A percentile compares a stretch with the other conserved stretches of the same genome.
Evolutionary conservation across 2,113 vertebrate species (phyloP).

Genomic region (Brachypodius melanocephalos): DNA sequence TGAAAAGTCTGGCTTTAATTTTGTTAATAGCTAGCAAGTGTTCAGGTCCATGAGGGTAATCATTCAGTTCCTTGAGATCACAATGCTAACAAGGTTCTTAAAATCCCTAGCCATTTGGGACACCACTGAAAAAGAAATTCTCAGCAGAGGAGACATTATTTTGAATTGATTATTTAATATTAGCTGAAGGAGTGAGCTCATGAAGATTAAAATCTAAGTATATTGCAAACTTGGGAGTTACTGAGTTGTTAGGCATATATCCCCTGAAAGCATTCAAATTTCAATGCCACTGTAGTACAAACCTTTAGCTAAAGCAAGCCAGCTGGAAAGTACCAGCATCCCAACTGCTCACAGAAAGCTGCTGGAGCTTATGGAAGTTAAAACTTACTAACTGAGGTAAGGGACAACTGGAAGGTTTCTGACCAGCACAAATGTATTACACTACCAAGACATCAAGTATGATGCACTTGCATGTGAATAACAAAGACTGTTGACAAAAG

Average conservation of each 20-base stretch:
- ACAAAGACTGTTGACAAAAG: background rate
- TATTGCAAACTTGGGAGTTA: background rate
- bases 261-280: background rate
- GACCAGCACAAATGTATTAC: background rate
- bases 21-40: background rate
- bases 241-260: background rate
- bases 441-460: background rate
- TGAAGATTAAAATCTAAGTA: background rate
- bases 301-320: background rate
- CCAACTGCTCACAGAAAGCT: background rate
- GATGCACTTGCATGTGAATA: fast-evolving
- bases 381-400: background rate
- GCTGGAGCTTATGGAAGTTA: background rate
- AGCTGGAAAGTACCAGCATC: background rate
- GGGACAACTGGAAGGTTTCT: background rate
- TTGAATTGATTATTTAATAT: background rate
- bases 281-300: background rate
- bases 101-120: background rate
- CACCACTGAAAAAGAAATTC: background rate
- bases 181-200: background rate
- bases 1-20: background rate
- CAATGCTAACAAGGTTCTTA: background rate
- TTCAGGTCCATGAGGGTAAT: background rate
- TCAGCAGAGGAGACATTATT: background rate
- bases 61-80: background rate